phyloP scores from a whole-genome alignment of 2,888 invertebrate genomes.

The Mesorhabditis sp. region DNA sequence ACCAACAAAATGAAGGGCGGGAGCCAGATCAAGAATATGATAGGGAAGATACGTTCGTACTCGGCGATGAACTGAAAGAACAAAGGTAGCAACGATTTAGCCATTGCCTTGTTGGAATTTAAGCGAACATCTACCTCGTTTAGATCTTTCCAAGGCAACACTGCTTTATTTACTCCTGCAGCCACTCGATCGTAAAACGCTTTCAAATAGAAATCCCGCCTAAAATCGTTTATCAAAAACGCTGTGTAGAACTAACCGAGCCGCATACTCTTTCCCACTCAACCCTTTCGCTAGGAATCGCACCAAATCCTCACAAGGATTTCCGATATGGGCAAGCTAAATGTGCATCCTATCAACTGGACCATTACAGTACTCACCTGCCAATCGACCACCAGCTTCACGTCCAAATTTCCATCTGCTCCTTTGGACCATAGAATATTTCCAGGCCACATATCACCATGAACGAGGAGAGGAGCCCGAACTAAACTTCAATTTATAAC shows the following conservation, averaged over 20 bases:
- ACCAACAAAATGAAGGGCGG: neutral
- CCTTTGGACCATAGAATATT: neutral
- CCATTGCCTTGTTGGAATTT: neutral
- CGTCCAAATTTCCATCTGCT: neutral
- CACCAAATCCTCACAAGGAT: neutral
- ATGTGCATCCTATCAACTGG: neutral
- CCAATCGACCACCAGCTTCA: neutral
- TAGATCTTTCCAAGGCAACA: neutral
- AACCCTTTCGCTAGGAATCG: neutral
- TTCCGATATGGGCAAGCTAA: neutral
- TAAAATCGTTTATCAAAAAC: neutral
- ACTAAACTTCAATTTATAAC: neutral
- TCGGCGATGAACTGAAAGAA: neutral
- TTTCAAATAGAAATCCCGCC: slow-evolving; percentile 4
- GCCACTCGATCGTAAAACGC: neutral
- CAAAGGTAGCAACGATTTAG: too few relatives aligned
- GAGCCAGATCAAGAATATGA: neutral
- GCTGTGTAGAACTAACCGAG: too few relatives aligned
- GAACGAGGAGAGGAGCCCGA: neutral
- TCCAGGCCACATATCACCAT: slow-evolving; percentile 2
- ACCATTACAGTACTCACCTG: neutral
- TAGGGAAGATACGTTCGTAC: neutral
- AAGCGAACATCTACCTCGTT: neutral
- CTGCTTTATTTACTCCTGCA: too few relatives aligned
- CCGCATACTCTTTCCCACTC: neutral